Evolutionary conservation across 2,797 vertebrate species (phyloP).

Genomic region (Ambastaia sidthimunki): DNA sequence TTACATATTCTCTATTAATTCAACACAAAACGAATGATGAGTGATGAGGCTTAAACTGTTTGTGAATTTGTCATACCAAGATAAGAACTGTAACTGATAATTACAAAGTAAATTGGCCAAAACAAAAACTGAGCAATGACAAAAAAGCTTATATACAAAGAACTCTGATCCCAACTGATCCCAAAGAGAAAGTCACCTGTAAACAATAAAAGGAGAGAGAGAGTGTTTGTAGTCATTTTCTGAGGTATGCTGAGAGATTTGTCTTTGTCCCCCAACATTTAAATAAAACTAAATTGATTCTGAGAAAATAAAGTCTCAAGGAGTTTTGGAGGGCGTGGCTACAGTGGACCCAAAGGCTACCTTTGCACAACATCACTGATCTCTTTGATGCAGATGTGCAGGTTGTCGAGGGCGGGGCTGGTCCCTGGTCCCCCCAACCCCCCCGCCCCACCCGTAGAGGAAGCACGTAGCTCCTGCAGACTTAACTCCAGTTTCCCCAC

Average conservation of each 20-base stretch:
- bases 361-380: conserved; percentile 99
- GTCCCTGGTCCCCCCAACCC: conserved; percentile 62
- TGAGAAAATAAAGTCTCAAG: conserved; percentile 39
- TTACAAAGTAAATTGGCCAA: conserved; percentile 21
- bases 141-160: conserved; percentile 74
- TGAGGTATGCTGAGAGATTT: conserved; percentile 87
- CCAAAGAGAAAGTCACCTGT: conserved; percentile 85
- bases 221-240: conserved; percentile 82
- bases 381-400: conserved; percentile 96
- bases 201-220: conserved; percentile 82
- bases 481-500: conserved; percentile 97
- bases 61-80: not conserved
- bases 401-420: conserved; percentile 92
- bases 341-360: conserved; percentile 84
- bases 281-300: conserved; percentile 61
- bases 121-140: conserved; percentile 69
- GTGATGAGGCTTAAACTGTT: not conserved
- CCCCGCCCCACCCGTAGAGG: conserved; percentile 83
- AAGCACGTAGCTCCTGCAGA: conserved; percentile 96
- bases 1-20: not conserved
- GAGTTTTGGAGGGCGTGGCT: conserved; percentile 41
- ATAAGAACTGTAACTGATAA: conserved; percentile 15
- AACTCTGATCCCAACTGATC: conserved; percentile 75
- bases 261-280: conserved; percentile 67
- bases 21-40: not conserved